Conservation (phyloP, 2,113 vertebrate genomes). For the Dicentrarchus labrax region DNA sequence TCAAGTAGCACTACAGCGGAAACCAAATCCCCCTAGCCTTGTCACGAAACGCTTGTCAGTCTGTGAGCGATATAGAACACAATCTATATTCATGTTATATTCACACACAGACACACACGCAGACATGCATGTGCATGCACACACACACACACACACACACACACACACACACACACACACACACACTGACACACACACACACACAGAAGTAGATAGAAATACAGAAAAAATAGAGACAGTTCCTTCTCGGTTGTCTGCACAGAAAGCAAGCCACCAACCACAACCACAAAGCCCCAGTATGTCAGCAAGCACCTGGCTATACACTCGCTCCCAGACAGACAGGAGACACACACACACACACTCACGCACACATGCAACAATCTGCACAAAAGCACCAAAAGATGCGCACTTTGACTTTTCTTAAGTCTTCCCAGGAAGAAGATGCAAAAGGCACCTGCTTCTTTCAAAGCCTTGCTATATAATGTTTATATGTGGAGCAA, state of each 20-base stretch:
- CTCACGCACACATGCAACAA: slow-evolving; percentile 27
- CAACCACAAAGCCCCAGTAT: slow-evolving; percentile 85
- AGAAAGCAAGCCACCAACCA: slow-evolving; percentile 82
- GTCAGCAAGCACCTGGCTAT: slow-evolving; percentile 85
- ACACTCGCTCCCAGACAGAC: slow-evolving; percentile 73
- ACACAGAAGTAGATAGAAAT: slow-evolving; percentile 52
- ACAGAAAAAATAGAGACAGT: slow-evolving; percentile 77
- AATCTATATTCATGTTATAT: slow-evolving; percentile 51
- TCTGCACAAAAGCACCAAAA: slow-evolving; percentile 41
- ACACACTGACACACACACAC: slow-evolving; percentile 33
- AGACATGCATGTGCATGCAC: not conserved
- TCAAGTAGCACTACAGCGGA: slow-evolving; percentile 68
- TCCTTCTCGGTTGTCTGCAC: slow-evolving; percentile 84
- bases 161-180: slow-evolving; percentile 48
- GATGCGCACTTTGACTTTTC: slow-evolving; percentile 53
- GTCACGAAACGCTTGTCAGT: slow-evolving; percentile 77
- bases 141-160: slow-evolving; percentile 28
- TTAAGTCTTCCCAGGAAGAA: slow-evolving; percentile 45
- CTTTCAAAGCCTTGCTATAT: slow-evolving; percentile 23
- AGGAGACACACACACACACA: slow-evolving; percentile 60
- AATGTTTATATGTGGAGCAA: slow-evolving; percentile 26
- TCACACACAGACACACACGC: slow-evolving; percentile 48
- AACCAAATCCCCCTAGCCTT: slow-evolving; percentile 75
- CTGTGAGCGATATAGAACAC: slow-evolving; percentile 66
- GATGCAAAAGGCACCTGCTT: slow-evolving; percentile 59